A percentile compares a stretch with the other conserved stretches of the same genome.
phyloP scores from a whole-genome alignment of 2,113 vertebrate genomes.

The Tauraco erythrolophus region DNA sequence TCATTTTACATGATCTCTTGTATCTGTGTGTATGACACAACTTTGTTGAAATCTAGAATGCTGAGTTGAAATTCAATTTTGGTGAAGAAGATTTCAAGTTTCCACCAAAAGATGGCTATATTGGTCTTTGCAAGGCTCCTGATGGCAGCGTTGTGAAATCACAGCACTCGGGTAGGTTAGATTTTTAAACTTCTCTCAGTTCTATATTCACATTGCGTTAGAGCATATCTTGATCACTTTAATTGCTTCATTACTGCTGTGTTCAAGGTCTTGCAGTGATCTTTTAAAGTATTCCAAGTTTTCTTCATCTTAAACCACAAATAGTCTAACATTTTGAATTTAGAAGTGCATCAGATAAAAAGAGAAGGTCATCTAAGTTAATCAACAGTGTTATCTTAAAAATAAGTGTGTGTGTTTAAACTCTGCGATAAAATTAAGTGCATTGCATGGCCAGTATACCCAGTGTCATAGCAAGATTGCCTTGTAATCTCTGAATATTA shows the following conservation, averaged over 20 bases:
- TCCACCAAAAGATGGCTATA: slow-evolving; percentile 88
- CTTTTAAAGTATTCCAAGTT: background rate
- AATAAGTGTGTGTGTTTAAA: background rate
- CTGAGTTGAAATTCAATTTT: slow-evolving; percentile 96
- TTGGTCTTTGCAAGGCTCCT: slow-evolving; percentile 84
- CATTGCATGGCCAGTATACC: background rate
- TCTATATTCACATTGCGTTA: background rate
- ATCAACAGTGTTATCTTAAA: background rate
- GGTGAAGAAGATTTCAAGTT: slow-evolving; percentile 93
- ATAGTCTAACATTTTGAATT: background rate
- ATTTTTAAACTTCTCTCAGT: background rate
- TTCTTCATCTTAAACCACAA: background rate
- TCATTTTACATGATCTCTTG: background rate
- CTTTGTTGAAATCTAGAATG: slow-evolving; percentile 82
- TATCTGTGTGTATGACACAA: background rate
- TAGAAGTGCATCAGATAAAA: background rate
- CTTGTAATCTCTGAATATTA: background rate
- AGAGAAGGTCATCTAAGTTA: background rate
- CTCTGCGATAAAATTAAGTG: background rate
- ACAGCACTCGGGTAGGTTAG: slow-evolving; percentile 85
- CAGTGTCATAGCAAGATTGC: background rate
- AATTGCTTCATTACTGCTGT: background rate
- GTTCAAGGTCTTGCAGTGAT: background rate
- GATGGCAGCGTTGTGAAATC: slow-evolving; percentile 89
- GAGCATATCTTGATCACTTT: background rate